phyloP scores from a whole-genome alignment of 2,888 invertebrate species.

The Epiblema foenella region DNA sequence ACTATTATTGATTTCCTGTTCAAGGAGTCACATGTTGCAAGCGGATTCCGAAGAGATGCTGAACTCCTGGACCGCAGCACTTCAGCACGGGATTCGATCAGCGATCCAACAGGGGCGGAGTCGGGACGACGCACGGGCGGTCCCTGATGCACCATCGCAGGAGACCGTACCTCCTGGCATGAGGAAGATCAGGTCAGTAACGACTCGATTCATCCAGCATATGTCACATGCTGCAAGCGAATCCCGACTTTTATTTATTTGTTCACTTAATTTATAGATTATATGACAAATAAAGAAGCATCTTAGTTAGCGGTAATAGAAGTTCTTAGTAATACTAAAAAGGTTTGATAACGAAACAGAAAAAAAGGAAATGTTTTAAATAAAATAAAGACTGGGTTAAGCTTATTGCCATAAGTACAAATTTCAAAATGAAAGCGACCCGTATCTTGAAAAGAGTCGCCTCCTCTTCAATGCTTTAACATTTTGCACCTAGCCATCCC shows the following conservation, averaged over 20 bases:
- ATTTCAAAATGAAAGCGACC: too few relatives aligned
- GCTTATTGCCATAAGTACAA: too few relatives aligned
- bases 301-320: too few relatives aligned
- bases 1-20: constrained; percentile 29
- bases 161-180: constrained; percentile 58
- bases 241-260: constrained; percentile 56
- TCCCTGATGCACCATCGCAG: constrained; percentile 63
- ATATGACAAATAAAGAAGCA: too few relatives aligned
- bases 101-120: constrained; percentile 89
- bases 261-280: too few relatives aligned
- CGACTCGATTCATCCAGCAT: constrained; percentile 86
- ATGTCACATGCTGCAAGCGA: constrained; percentile 81
- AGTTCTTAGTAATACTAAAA: too few relatives aligned
- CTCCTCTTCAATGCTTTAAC: too few relatives aligned
- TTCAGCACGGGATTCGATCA: constrained; percentile 94
- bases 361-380: too few relatives aligned
- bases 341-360: too few relatives aligned
- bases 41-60: constrained; percentile 98
- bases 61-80: constrained; percentile 93
- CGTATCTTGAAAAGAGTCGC: too few relatives aligned
- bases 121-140: constrained; percentile 73
- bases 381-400: too few relatives aligned
- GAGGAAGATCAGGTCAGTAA: constrained; percentile 58
- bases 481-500: too few relatives aligned
- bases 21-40: constrained; percentile 97